These are phyloP conservation scores for Schizaphis graminum DNA, from an alignment of 2,888 invertebrate species.

Conservation along the genomic window DNA sequence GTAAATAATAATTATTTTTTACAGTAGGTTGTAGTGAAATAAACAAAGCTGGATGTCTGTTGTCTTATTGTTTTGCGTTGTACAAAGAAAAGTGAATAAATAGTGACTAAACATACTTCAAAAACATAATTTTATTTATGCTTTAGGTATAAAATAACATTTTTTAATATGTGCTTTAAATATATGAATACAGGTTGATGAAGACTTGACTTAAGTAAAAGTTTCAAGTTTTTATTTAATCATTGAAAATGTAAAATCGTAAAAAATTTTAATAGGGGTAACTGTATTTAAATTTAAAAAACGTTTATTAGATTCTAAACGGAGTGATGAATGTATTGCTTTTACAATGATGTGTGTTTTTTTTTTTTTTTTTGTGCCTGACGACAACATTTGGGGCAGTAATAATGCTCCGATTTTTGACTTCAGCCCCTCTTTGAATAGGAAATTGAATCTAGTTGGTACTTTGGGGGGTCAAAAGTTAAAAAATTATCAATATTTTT, in stretches of 20 bases:
- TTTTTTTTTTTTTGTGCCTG: no score
- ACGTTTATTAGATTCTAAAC: no score
- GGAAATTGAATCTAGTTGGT: no score
- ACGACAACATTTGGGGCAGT: no score
- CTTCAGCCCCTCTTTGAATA: no score
- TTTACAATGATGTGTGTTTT: no score
- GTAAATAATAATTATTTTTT: slow-evolving; percentile 12
- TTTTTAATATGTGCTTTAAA: background rate
- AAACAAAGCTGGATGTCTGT: background rate
- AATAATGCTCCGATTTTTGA: no score
- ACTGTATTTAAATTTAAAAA: background rate
- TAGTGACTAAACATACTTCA: background rate
- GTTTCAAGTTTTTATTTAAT: background rate
- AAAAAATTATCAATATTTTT: no score
- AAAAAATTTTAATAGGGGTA: background rate
- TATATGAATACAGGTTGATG: background rate
- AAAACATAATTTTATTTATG: background rate
- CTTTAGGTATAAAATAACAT: background rate
- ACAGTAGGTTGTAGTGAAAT: background rate
- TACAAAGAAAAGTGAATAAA: background rate
- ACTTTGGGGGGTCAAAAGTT: no score
- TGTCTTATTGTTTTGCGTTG: background rate
- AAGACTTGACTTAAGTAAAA: background rate
- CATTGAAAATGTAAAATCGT: background rate
- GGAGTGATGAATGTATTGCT: no score